Evolutionary conservation across 1,140 invertebrate genomes (phyloP).

Genomic region (Drosophila simulans): DNA sequence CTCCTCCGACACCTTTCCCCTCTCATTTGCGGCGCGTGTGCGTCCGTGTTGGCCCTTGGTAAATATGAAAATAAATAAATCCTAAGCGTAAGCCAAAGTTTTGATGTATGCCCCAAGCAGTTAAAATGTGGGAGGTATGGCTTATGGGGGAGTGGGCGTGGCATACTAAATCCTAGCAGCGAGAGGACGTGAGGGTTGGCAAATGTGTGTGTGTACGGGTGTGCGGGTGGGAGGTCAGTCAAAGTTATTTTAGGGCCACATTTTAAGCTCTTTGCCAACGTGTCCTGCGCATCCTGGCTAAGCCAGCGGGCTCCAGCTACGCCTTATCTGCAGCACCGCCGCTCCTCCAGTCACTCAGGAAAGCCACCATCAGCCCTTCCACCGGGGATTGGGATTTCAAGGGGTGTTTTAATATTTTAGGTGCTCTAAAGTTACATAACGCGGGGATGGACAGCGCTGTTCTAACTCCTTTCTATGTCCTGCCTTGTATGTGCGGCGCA

Average conservation of each 20-base stretch:
- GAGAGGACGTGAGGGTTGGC: slow-evolving; percentile 29
- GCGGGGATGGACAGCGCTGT: slow-evolving; percentile 35
- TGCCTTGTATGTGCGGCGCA: slow-evolving; percentile 32
- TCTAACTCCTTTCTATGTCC: slow-evolving; percentile 30
- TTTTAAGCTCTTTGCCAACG: slow-evolving; percentile 82
- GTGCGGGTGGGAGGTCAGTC: slow-evolving; percentile 55
- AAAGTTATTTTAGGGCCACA: slow-evolving; percentile 83
- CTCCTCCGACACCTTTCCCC: background rate
- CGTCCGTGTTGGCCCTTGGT: slow-evolving; percentile 59
- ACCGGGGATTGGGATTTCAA: slow-evolving; percentile 32
- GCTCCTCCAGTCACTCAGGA: slow-evolving; percentile 52
- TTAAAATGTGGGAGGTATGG: slow-evolving; percentile 69
- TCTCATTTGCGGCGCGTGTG: slow-evolving; percentile 59
- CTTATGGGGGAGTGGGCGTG: slow-evolving; percentile 25
- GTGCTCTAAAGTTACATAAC: slow-evolving; percentile 79
- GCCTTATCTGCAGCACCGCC: slow-evolving; percentile 65
- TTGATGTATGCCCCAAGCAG: slow-evolving; percentile 82
- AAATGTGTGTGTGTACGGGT: slow-evolving; percentile 13
- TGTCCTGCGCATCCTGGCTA: slow-evolving; percentile 70
- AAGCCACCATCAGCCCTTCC: slow-evolving; percentile 1
- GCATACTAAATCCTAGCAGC: slow-evolving; percentile 73
- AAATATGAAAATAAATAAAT: slow-evolving; percentile 84
- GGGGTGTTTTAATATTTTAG: slow-evolving; percentile 80
- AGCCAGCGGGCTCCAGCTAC: slow-evolving; percentile 52
- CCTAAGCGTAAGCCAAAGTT: slow-evolving; percentile 82